Conservation (phyloP, 2,888 invertebrate genomes). For the Amphimallon solstitiale region DNA sequence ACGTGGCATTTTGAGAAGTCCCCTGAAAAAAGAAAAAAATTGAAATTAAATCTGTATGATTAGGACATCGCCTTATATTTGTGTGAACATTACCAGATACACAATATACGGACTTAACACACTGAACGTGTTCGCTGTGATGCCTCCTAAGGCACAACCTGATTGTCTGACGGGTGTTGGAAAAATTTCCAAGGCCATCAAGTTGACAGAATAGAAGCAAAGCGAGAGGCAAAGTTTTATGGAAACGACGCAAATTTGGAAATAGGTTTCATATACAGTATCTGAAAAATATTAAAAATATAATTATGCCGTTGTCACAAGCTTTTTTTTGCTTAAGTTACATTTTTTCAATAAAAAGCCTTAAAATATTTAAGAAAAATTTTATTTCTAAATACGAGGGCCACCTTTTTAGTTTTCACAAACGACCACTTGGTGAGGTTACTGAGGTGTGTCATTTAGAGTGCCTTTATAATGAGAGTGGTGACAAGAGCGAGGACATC, state of each 20-base stretch:
- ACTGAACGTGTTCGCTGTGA: constrained; percentile 67
- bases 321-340: too few relatives aligned
- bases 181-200: constrained; percentile 73
- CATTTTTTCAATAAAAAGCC: too few relatives aligned
- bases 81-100: constrained; percentile 16
- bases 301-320: too few relatives aligned
- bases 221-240: constrained; percentile 67
- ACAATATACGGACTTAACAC: constrained; percentile 51
- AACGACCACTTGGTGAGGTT: too few relatives aligned
- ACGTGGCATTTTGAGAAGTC: constrained; percentile 34
- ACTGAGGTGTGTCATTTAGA: too few relatives aligned
- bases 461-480: too few relatives aligned
- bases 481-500: too few relatives aligned
- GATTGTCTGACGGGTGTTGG: constrained; percentile 74
- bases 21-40: constrained; percentile 34
- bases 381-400: too few relatives aligned
- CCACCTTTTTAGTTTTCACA: too few relatives aligned
- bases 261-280: neutral
- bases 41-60: neutral
- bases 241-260: constrained; percentile 58
- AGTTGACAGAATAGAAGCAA: constrained; percentile 68
- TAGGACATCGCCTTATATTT: too few relatives aligned
- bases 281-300: too few relatives aligned
- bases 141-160: constrained; percentile 70
- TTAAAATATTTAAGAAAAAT: too few relatives aligned